Conservation (phyloP, 1,140 invertebrate genomes). For the Andrena cerasifolii region DNA sequence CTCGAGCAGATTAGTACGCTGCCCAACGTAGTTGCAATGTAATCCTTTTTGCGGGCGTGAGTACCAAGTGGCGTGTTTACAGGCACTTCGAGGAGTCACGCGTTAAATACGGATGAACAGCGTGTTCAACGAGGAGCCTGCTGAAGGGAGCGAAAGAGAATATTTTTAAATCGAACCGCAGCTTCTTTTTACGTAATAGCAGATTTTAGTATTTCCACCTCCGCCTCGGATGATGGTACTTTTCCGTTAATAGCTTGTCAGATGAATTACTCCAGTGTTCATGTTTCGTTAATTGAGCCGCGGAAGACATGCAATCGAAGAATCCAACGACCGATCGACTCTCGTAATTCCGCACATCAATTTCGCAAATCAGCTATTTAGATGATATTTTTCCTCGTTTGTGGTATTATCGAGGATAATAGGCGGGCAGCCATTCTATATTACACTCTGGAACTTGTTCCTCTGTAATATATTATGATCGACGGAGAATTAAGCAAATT, state of each 20-base stretch:
- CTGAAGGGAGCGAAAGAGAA: not conserved
- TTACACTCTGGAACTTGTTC: not conserved
- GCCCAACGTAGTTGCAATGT: not conserved
- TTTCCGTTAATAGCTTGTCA: too few relatives aligned
- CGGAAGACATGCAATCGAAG: too few relatives aligned
- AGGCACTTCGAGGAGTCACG: not conserved
- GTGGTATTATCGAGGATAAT: not conserved
- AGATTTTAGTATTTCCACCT: too few relatives aligned
- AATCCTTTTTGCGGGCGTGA: constrained; percentile 4
- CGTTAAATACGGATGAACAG: constrained; percentile 1
- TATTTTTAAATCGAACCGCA: too few relatives aligned
- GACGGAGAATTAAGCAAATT: constrained; percentile 2
- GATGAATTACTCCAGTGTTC: too few relatives aligned
- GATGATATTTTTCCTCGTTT: not conserved
- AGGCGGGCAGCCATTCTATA: not conserved
- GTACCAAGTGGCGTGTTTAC: constrained; percentile 6
- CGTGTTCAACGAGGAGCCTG: not conserved
- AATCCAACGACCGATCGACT: not conserved
- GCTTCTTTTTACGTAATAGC: too few relatives aligned
- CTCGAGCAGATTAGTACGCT: constrained; percentile 30
- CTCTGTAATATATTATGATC: not conserved
- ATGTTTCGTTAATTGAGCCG: too few relatives aligned
- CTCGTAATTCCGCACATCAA: not conserved
- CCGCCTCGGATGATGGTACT: too few relatives aligned
- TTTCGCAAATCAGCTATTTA: not conserved